phyloP scores from a whole-genome alignment of 2,113 vertebrate species.

The Leiothrix lutea region DNA sequence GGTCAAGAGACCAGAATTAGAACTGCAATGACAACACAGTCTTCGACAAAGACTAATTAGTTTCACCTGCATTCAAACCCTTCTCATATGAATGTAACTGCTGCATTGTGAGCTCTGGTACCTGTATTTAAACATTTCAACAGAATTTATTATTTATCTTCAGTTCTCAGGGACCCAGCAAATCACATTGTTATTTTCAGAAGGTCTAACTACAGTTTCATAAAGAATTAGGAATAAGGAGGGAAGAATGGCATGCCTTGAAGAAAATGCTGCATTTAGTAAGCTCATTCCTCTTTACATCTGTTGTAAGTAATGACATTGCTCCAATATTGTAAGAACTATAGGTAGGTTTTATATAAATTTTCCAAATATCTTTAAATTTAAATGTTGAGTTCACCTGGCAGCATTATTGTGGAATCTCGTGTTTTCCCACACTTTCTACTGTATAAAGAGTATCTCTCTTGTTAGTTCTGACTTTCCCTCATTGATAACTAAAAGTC shows the following conservation, averaged over 20 bases:
- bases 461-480: neutral
- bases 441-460: neutral
- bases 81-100: neutral
- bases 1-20: neutral
- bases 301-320: neutral
- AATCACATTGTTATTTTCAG: constrained; percentile 5
- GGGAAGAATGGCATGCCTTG: neutral
- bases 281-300: neutral
- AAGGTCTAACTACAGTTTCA: neutral
- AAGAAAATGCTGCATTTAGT: neutral
- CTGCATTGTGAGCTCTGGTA: neutral
- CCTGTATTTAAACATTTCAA: neutral
- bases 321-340: neutral
- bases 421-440: neutral
- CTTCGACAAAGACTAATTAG: neutral
- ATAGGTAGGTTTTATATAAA: neutral
- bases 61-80: neutral
- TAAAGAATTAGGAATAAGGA: neutral
- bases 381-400: neutral
- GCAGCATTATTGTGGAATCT: neutral
- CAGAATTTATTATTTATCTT: constrained; percentile 14
- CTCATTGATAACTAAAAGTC: neutral
- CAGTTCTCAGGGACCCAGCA: neutral
- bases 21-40: neutral
- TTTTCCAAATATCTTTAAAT: neutral